A percentile compares a stretch with the other conserved stretches of the same genome.
phyloP scores from a whole-genome alignment of 2,113 vertebrate genomes.

The Psephotus haematonotus region DNA sequence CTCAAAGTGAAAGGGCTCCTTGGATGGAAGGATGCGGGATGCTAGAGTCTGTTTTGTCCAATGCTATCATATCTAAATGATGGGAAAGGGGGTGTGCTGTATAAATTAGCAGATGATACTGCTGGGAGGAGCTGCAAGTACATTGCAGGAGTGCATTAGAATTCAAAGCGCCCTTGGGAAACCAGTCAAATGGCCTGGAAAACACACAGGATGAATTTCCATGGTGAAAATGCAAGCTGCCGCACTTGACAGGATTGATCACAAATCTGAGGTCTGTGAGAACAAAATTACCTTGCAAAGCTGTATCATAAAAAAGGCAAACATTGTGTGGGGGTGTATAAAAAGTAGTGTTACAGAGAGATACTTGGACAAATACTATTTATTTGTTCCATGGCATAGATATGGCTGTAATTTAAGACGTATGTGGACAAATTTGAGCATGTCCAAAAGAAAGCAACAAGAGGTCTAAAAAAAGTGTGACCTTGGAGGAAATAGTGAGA shows the following conservation, averaged over 20 bases:
- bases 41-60: not conserved
- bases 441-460: slow-evolving; percentile 23
- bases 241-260: slow-evolving; percentile 26
- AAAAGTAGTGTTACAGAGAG: not conserved
- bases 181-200: slow-evolving; percentile 34
- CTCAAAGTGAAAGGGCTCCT: not conserved
- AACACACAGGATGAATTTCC: slow-evolving; percentile 13
- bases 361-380: not conserved
- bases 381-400: not conserved
- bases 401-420: not conserved
- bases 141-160: not conserved
- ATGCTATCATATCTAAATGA: not conserved
- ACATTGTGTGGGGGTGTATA: not conserved
- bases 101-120: not conserved
- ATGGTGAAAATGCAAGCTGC: not conserved
- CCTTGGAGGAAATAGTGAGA: slow-evolving; percentile 31
- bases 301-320: not conserved
- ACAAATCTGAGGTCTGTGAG: not conserved
- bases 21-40: not conserved
- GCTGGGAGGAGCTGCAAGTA: not conserved
- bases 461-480: slow-evolving; percentile 42
- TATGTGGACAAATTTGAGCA: not conserved
- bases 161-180: slow-evolving; percentile 35
- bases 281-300: not conserved
- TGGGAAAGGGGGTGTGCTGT: not conserved